Conservation (phyloP, 2,888 invertebrate species). For the Andrena haemorrhoa region DNA sequence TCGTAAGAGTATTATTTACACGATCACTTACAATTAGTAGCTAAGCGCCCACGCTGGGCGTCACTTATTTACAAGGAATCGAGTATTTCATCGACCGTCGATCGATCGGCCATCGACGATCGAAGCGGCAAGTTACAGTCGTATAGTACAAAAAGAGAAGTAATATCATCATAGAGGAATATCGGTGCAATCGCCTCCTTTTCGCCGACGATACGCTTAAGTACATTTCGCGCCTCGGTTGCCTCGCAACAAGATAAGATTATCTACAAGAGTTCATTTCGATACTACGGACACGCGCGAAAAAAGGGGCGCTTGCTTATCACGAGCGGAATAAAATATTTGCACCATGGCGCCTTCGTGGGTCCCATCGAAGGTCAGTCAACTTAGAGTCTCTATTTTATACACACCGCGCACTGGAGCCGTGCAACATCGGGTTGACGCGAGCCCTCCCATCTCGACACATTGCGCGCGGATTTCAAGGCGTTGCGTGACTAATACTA, state of each 20-base stretch:
- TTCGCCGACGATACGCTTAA: constrained; percentile 5
- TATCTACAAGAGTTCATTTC: constrained; percentile 51
- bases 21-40: constrained; percentile 67
- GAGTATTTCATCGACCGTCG: constrained; percentile 56
- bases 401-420: constrained; percentile 50
- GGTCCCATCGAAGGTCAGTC: constrained; percentile 49
- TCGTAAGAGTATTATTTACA: constrained; percentile 71
- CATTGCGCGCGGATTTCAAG: background rate
- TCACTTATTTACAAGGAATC: constrained; percentile 64
- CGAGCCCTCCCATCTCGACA: background rate
- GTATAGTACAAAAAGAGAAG: constrained; percentile 44
- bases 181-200: constrained; percentile 53
- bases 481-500: constrained; percentile 29
- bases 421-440: constrained; percentile 12
- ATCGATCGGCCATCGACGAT: constrained; percentile 32
- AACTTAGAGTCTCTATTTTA: constrained; percentile 69
- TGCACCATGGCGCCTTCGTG: constrained; percentile 54
- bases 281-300: constrained; percentile 26
- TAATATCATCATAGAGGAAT: constrained; percentile 22
- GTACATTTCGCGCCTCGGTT: background rate
- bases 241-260: constrained; percentile 5
- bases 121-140: constrained; percentile 41
- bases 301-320: constrained; percentile 52
- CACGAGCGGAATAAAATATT: constrained; percentile 22
- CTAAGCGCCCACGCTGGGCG: constrained; percentile 49